Conservation (phyloP, 1,140 invertebrate genomes). For the Neodiprion lecontei region DNA sequence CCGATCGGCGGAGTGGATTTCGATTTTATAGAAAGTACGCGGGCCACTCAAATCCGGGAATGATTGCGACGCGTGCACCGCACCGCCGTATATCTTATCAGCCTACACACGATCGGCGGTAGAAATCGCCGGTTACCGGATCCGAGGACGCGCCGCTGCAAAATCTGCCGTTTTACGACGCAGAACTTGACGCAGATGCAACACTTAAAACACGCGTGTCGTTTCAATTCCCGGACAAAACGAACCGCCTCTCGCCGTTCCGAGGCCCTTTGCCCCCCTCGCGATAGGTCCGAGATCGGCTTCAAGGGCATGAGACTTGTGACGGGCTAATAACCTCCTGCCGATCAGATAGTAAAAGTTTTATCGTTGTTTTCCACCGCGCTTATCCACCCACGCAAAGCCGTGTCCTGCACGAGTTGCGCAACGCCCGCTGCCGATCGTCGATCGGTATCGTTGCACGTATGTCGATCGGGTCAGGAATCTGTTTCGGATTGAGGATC, state of each 20-base stretch:
- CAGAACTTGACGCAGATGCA: neutral
- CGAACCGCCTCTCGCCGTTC: neutral
- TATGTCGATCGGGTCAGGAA: no score
- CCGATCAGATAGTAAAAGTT: slow-evolving; percentile 34
- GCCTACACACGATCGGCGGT: neutral
- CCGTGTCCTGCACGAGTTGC: no score
- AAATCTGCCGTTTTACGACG: neutral
- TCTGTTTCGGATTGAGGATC: no score
- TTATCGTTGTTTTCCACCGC: slow-evolving; percentile 23
- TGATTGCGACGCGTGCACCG: neutral
- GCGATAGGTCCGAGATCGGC: slow-evolving; percentile 14
- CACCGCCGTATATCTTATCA: neutral
- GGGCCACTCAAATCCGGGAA: neutral
- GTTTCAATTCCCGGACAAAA: neutral
- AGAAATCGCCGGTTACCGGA: no score
- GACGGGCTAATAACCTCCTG: slow-evolving; percentile 43
- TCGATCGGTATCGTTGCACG: no score
- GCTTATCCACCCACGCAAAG: neutral
- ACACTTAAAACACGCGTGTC: neutral
- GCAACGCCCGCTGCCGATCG: neutral
- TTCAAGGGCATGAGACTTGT: slow-evolving; percentile 27
- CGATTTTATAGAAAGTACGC: slow-evolving; percentile 3
- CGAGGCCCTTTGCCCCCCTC: slow-evolving; percentile 8
- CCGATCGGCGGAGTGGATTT: neutral
- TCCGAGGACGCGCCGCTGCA: neutral